A percentile compares a stretch with the other conserved stretches of the same genome.
Conservation (phyloP, 2,113 vertebrate species). For the Epinephelus cyanopodus region DNA sequence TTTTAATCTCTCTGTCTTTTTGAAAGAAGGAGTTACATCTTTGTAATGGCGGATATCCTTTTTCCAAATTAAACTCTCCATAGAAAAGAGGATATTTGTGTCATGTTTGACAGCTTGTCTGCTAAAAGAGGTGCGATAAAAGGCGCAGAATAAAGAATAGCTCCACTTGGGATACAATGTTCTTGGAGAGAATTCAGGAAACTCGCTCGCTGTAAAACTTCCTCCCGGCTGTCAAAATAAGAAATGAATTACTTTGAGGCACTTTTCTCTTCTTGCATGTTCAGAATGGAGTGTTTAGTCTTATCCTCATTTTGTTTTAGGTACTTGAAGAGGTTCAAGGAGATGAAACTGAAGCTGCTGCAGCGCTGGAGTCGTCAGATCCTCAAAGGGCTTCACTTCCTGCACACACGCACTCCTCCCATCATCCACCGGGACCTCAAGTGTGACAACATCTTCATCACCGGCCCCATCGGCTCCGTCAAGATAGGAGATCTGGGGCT, state of each 20-base stretch:
- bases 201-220: conserved; percentile 31
- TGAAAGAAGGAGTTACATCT: background rate
- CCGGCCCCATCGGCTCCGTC: conserved; percentile 94
- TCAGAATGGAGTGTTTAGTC: conserved; percentile 18
- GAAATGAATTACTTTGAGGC: background rate
- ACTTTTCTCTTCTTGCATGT: conserved; percentile 18
- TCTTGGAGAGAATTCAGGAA: conserved; percentile 30
- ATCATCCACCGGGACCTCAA: conserved; percentile 98
- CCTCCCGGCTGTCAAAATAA: conserved; percentile 51
- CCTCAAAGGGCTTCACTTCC: conserved; percentile 95
- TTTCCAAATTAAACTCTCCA: conserved; percentile 4
- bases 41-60: background rate
- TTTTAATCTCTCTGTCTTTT: background rate
- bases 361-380: conserved; percentile 99
- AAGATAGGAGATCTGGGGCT: conserved; percentile 98
- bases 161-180: background rate
- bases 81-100: background rate
- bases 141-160: background rate
- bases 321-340: conserved; percentile 96
- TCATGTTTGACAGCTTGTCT: conserved; percentile 39
- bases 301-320: conserved; percentile 73
- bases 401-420: conserved; percentile 95
- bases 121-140: conserved; percentile 1
- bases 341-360: conserved; percentile 97
- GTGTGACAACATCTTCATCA: conserved; percentile 99